Conservation (phyloP, 2,888 invertebrate species). For the Dasysyrphus tricinctus region DNA sequence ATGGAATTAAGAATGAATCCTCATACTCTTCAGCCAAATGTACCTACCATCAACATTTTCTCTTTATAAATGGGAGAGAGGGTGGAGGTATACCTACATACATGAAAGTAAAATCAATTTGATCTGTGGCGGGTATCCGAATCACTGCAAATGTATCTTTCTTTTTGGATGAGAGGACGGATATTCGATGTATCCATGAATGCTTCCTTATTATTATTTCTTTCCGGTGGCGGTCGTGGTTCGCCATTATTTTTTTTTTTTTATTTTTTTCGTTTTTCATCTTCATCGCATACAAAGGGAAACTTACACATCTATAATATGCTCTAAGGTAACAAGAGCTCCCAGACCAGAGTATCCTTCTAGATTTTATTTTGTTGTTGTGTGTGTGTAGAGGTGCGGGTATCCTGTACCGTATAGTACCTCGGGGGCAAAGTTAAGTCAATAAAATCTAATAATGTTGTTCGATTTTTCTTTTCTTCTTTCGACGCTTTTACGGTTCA, state of each 20-base stretch:
- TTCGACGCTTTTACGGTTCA: slow-evolving; percentile 48
- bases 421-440: slow-evolving; percentile 66
- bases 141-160: slow-evolving; percentile 67
- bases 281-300: slow-evolving; percentile 54
- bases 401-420: neutral
- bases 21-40: slow-evolving; percentile 19
- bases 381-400: neutral
- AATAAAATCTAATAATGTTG: slow-evolving; percentile 75
- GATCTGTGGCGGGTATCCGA: slow-evolving; percentile 42
- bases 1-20: slow-evolving; percentile 60
- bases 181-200: slow-evolving; percentile 60
- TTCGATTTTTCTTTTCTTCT: slow-evolving; percentile 58
- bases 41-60: neutral
- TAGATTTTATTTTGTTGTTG: neutral
- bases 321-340: slow-evolving; percentile 22
- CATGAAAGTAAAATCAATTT: slow-evolving; percentile 39
- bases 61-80: neutral
- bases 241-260: slow-evolving; percentile 23
- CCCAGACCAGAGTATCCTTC: neutral
- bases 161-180: slow-evolving; percentile 12
- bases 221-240: slow-evolving; percentile 44
- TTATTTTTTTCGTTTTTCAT: neutral
- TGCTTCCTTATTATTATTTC: slow-evolving; percentile 73
- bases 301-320: slow-evolving; percentile 7
- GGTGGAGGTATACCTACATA: neutral